Conservation (phyloP, 92 coral and sea anemone genomes). For the Scolanthus callimorphus region DNA sequence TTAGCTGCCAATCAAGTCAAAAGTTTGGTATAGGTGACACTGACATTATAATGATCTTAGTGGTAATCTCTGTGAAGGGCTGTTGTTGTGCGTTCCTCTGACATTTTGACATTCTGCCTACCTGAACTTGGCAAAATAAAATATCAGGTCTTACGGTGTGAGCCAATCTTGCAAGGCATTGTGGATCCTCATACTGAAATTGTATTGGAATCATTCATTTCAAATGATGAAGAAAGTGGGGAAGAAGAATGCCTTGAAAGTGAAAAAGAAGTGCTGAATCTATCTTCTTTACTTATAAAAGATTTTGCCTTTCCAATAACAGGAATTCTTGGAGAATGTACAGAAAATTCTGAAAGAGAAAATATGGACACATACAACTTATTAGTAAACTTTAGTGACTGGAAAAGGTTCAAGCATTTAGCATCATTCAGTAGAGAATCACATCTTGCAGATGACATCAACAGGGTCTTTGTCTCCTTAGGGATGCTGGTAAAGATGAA, state of each 20-base stretch:
- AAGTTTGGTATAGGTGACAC: not conserved
- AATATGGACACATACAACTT: not conserved
- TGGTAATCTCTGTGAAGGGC: constrained; percentile 7
- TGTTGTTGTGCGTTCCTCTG: constrained; percentile 31
- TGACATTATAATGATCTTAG: constrained; percentile 10
- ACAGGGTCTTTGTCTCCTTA: constrained; percentile 55
- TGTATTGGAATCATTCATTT: constrained; percentile 3
- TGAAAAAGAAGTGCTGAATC: not conserved
- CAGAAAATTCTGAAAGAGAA: not conserved
- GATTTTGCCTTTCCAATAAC: constrained; percentile 39
- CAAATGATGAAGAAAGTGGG: not conserved
- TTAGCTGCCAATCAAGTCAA: constrained; percentile 46
- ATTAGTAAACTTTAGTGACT: constrained; percentile 3
- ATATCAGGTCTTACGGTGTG: constrained; percentile 35
- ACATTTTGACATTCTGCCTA: not conserved
- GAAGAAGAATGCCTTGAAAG: not conserved
- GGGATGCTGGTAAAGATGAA: constrained; percentile 43
- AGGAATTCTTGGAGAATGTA: constrained; percentile 8
- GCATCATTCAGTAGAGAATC: not conserved
- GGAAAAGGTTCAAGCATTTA: constrained; percentile 13
- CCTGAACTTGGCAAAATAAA: too few species aligned
- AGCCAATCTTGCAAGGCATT: constrained; percentile 62
- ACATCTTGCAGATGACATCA: constrained; percentile 12
- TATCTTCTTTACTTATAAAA: constrained; percentile 35
- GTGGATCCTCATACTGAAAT: constrained; percentile 10